Percentiles rank a stretch among this genome's conserved stretches.
These are phyloP conservation scores for Drosophila fuyamai DNA, from an alignment of 1,140 invertebrate species.

Conservation along the genomic window DNA sequence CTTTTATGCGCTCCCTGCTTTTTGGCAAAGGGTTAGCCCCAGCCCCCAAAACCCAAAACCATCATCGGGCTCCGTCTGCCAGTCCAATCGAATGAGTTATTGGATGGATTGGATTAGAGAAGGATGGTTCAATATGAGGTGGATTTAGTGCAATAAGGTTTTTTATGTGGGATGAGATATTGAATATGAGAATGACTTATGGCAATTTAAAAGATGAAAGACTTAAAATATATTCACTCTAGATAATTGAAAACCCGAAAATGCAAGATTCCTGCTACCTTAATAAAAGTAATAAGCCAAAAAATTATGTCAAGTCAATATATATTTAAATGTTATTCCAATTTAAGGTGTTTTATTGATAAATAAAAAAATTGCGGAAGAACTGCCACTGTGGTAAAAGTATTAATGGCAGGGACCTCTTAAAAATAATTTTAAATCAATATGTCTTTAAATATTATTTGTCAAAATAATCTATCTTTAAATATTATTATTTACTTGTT, in stretches of 20 bases:
- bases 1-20: slow-evolving; percentile 70
- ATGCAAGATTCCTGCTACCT: no score
- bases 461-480: not conserved
- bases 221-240: not conserved
- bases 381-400: no score
- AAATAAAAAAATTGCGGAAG: no score
- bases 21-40: slow-evolving; percentile 46
- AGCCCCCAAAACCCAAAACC: slow-evolving; percentile 4
- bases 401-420: no score
- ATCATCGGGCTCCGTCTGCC: not conserved
- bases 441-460: not conserved
- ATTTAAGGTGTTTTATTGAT: no score
- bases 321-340: not conserved
- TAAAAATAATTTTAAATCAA: not conserved
- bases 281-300: not conserved
- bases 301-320: not conserved
- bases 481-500: no score
- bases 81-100: slow-evolving; percentile 50
- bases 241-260: slow-evolving; percentile 3
- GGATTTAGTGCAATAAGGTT: slow-evolving; percentile 5
- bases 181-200: slow-evolving; percentile 7
- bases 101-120: slow-evolving; percentile 24
- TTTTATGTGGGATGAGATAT: not conserved
- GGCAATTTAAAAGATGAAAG: slow-evolving; percentile 18
- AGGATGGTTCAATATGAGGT: slow-evolving; percentile 5